Evolutionary conservation across 2,888 invertebrate species (phyloP), one percentile per base, ranked within the genome.

Genomic region (Ochropacha duplaris): DNA sequence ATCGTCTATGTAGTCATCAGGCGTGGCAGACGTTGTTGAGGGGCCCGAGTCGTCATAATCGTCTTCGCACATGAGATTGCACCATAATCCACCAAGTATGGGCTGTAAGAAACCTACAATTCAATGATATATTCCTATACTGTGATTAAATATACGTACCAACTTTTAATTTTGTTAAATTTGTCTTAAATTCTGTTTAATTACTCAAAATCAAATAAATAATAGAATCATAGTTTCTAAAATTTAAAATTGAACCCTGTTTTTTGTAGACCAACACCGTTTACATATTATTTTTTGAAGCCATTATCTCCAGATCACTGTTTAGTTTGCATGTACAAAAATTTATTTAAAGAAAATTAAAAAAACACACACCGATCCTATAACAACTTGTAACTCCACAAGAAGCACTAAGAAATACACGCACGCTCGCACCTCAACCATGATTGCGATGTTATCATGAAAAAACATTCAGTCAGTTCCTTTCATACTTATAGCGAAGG

Each of bases 401-500:
- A 85, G 64, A 54, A 86, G 56, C 74, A 88, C 77, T 50, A 84
- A 71, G 59, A 84, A 62, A 59, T 76, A 74, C 56, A 83, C 70
- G 71, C 83, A 86, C 78, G 82, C 66, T 68, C 84, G 83, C 60
- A 76, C 76, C 63, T 73, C 79, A 65, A 77, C 80, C 91, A 92
- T 92, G 81, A 82, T 87, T 77, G 71, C 67, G 72, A 71, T 70
- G 75, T 76, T 86, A 80, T 85, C 78, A 79, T 83, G 83, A 85
- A 90, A 88, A 52, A 86, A 78, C 76, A 63, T 66, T 69, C 65
- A 67, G 65, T 60, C 68, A 64, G 71, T 76, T 79, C 76, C 78
- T 81, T 85, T 80, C 84, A 79, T 85, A 86, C 85, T 87, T 88
- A 88, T 88, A 88, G 80, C 79, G 76, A 77, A 76, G 79, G 64